Percentiles rank a stretch among this genome's conserved stretches.
phyloP scores from a whole-genome alignment of 1,140 invertebrate species.

The Conus ventricosus region DNA sequence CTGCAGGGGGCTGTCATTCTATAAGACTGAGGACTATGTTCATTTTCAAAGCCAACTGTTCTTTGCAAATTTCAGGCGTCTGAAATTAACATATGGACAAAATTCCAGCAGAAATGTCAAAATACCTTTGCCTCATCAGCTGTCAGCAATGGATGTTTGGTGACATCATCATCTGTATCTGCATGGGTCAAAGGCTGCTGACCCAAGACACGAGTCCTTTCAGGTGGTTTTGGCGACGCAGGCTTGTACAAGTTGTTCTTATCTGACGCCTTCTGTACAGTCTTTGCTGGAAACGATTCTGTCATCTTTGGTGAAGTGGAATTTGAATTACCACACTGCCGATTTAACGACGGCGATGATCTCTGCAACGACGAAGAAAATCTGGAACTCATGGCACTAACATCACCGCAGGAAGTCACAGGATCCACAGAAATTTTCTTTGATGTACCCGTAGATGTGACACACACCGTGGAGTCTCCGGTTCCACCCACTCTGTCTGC shows the following conservation, averaged over 20 bases:
- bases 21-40: too few relatives aligned
- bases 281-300: background rate
- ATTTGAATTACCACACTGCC: background rate
- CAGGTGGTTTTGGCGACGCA: background rate
- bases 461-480: background rate
- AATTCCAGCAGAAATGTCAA: background rate
- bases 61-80: too few relatives aligned
- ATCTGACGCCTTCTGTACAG: background rate
- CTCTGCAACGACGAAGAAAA: background rate
- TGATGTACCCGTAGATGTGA: background rate
- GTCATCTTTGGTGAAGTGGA: background rate
- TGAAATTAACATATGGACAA: background rate
- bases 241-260: background rate
- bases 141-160: constrained; percentile 25
- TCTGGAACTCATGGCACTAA: background rate
- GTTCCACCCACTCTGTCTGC: background rate
- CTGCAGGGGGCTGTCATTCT: too few relatives aligned
- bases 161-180: background rate
- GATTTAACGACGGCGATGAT: background rate
- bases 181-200: background rate
- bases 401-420: background rate
- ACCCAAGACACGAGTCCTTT: background rate
- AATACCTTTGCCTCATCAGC: constrained; percentile 20
- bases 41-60: too few relatives aligned
- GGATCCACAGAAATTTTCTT: background rate